A percentile compares a stretch with the other conserved stretches of the same genome.
Conservation (phyloP, 2,113 vertebrate species). For the Bucco capensis region DNA sequence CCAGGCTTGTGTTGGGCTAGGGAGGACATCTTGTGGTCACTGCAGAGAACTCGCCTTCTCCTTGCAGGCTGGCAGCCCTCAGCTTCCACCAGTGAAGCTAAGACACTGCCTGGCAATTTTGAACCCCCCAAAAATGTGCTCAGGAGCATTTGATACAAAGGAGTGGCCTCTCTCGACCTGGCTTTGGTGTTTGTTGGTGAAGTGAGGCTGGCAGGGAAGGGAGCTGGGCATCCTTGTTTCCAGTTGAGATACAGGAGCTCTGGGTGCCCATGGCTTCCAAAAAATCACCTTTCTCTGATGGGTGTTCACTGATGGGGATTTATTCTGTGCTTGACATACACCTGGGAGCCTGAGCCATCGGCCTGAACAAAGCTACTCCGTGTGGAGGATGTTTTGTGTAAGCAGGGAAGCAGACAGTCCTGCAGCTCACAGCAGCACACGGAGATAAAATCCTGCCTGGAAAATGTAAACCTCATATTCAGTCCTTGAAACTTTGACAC, state of each 20-base stretch:
- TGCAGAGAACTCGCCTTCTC: background rate
- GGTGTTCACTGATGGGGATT: fast-evolving
- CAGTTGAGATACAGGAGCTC: background rate
- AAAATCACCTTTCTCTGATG: fast-evolving
- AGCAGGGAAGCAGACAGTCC: background rate
- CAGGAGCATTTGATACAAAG: background rate
- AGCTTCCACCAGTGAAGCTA: no score
- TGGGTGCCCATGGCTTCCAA: fast-evolving
- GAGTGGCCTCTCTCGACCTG: background rate
- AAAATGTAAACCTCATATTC: no score
- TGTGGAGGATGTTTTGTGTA: background rate
- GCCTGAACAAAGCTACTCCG: background rate
- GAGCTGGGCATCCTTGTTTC: background rate
- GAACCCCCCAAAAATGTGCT: fast-evolving
- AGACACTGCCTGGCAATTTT: background rate
- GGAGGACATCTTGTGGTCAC: slow-evolving; percentile 62
- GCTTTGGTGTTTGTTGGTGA: fast-evolving
- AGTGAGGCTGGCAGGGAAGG: background rate
- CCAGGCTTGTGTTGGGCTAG: background rate
- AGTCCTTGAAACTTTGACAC: no score
- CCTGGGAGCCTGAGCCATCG: background rate
- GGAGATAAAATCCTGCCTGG: background rate
- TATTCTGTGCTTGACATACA: fast-evolving
- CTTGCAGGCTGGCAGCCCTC: background rate
- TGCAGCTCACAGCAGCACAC: background rate